Evolutionary conservation across 2,113 vertebrate genomes (phyloP).

Genomic region (Leptobrachium ailaonicum): DNA sequence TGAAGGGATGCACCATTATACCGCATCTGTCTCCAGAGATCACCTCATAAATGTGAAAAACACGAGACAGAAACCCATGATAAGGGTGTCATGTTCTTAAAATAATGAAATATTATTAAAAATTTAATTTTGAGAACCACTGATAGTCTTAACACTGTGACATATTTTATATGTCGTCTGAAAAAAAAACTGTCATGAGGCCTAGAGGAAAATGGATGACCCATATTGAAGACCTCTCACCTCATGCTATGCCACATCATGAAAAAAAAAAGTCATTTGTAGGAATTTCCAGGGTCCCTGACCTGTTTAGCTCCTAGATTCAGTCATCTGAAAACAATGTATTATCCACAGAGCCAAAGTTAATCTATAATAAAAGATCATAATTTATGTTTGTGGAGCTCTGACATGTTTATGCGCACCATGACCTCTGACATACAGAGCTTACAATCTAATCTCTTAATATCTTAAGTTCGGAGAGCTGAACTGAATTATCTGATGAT

Average conservation of each 20-base stretch:
- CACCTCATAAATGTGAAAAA: no score
- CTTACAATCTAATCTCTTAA: conserved; percentile 34
- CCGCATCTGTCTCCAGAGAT: no score
- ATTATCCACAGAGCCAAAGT: conserved; percentile 16
- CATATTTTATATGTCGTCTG: no score
- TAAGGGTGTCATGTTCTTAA: no score
- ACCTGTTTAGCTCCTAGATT: background rate
- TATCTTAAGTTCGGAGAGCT: background rate
- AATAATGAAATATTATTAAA: no score
- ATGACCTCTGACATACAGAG: conserved; percentile 26
- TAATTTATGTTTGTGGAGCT: conserved; percentile 25
- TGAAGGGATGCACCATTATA: no score
- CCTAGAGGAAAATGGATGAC: conserved; percentile 10
- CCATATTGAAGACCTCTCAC: conserved; percentile 8
- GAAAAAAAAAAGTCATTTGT: conserved; percentile 21
- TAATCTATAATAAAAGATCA: conserved; percentile 36
- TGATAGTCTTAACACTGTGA: no score
- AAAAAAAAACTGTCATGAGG: background rate
- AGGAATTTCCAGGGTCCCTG: conserved; percentile 6
- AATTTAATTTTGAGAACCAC: no score
- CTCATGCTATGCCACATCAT: background rate
- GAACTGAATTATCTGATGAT: background rate
- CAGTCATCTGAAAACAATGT: conserved; percentile 1
- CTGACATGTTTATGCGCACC: conserved; percentile 9
- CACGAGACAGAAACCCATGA: no score